Evolutionary conservation across 2,797 vertebrate species (phyloP).

Genomic region (Mycteria americana): DNA sequence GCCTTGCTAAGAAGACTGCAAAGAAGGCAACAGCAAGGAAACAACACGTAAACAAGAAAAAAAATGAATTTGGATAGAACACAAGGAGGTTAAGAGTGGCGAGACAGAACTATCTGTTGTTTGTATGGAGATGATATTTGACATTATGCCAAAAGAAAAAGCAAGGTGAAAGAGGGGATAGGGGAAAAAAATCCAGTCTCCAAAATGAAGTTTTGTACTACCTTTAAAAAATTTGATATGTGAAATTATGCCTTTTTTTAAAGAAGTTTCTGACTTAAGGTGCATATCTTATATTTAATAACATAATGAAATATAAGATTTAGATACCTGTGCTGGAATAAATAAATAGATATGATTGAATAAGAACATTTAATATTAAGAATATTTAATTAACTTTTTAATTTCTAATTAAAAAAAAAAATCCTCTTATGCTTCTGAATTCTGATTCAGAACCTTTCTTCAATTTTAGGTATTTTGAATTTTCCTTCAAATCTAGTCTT

Average conservation of each 20-base stretch:
- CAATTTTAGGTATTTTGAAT: not conserved
- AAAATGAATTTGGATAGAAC: not conserved
- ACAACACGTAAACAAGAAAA: not conserved
- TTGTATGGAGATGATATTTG: not conserved
- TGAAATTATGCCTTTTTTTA: not conserved
- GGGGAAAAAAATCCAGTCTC: not conserved
- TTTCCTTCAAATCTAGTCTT: not conserved
- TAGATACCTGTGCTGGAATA: not conserved
- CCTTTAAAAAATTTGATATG: not conserved
- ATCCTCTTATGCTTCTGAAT: not conserved
- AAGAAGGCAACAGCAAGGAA: not conserved
- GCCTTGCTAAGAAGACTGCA: not conserved
- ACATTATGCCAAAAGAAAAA: not conserved
- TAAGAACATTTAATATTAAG: not conserved
- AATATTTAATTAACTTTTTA: not conserved
- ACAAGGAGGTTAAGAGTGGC: not conserved
- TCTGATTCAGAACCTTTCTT: not conserved
- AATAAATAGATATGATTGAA: not conserved
- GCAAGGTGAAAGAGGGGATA: not conserved
- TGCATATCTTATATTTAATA: not conserved
- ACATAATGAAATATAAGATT: not conserved
- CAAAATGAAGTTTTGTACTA: not conserved
- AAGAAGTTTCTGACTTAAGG: not conserved
- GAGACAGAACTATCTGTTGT: not conserved
- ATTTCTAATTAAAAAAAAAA: not conserved